Base-by-base conservation (phyloP, 2,113 vertebrate species). In the Syngnathus scovelli region DNA sequence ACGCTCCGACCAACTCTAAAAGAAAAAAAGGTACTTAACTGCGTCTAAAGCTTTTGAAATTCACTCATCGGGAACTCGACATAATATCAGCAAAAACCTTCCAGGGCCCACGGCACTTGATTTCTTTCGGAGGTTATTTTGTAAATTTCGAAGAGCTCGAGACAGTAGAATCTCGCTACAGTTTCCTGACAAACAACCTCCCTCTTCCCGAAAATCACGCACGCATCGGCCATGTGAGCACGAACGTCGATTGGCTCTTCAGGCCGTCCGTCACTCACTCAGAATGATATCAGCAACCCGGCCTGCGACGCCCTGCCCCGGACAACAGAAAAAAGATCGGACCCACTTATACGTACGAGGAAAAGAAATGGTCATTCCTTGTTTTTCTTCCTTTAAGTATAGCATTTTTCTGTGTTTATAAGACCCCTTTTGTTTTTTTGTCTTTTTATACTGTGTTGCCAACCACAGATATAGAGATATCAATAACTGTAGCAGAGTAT, bases 161-260 rank as follows among this genome's bases (percentile, higher is more conserved):
- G 36, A 15, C 49, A 9, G 33, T 51, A 19, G 36, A 52, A 13
- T 38, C 19, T 39, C 8, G 39, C 73, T 70, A 71, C 79, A 72
- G 68, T 86, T 92, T 91, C 88, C 91, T 88, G 89, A 87, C 83
- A 92, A 89, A 69, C 16, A 19, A 3, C 81, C 36, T 59, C 81
- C 88, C 81, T 72, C 77, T 91, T 92, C 90, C 90, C 89, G 91
- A 91, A 89, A 92, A 73, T 68, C 64, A 86, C 85, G 85, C 64
- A 86, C 84, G 85, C 68, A 66, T 49, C 38, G 9, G 49, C 38
- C 2, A 1, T 6, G 44, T 2, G 7, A 10, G 19, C 0, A 2
- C 49, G 43, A 33, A 6, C 1, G 16, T 73, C 76, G 75, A 91
- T 92, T 92, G 90, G 91, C 74, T 78, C 8, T 1, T 16, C 0